phyloP scores from a whole-genome alignment of 2,113 vertebrate genomes.

The Verasper variegatus region DNA sequence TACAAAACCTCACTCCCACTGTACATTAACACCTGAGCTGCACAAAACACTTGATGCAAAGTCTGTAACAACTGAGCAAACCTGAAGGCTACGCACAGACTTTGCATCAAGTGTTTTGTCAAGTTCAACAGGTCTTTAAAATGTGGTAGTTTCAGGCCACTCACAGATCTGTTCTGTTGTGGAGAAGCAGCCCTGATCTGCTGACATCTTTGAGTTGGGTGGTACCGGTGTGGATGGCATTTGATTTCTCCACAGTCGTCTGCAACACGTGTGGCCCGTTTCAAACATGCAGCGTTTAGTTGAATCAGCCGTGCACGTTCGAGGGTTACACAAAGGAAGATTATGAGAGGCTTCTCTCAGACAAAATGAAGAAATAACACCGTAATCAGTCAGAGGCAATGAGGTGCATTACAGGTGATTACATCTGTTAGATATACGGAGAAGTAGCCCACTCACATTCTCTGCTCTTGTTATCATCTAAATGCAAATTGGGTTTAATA shows the following conservation, averaged over 20 bases:
- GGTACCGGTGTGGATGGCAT: slow-evolving; percentile 1
- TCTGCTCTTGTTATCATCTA: slow-evolving; percentile 63
- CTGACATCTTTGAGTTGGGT: slow-evolving; percentile 27
- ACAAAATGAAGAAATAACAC: slow-evolving; percentile 62
- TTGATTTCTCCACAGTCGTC: neutral
- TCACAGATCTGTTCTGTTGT: neutral
- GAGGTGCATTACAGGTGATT: slow-evolving; percentile 55
- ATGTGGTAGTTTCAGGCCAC: neutral
- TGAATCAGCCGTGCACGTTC: slow-evolving; percentile 5
- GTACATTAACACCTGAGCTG: too few relatives aligned
- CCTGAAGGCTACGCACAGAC: too few relatives aligned
- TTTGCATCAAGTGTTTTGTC: too few relatives aligned
- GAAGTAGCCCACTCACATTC: slow-evolving; percentile 50
- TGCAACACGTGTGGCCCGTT: neutral
- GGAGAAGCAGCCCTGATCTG: neutral
- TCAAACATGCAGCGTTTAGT: slow-evolving; percentile 29
- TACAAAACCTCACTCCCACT: too few relatives aligned
- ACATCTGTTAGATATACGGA: slow-evolving; percentile 54
- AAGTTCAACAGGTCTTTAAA: neutral
- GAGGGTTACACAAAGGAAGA: slow-evolving; percentile 33
- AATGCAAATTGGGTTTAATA: slow-evolving; percentile 68
- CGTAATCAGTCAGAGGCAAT: slow-evolving; percentile 61
- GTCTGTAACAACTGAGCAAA: too few relatives aligned
- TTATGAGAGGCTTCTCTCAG: slow-evolving; percentile 44
- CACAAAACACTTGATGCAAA: too few relatives aligned